Conservation (phyloP, 2,888 invertebrate genomes). For the Actias luna region DNA sequence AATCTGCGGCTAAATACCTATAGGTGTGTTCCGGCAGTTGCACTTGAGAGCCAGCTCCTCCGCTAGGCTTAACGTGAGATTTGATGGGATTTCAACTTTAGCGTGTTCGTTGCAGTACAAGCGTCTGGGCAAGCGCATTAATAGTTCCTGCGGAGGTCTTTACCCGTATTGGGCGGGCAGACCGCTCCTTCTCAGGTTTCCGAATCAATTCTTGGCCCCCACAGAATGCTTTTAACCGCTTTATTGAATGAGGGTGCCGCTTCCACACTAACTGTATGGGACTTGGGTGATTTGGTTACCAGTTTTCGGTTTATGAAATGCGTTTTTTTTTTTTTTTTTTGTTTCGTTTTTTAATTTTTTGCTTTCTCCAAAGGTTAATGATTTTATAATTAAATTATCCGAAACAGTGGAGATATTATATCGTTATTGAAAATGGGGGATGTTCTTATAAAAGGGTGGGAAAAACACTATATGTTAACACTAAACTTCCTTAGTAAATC, state of each 20-base stretch:
- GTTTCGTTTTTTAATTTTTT: neutral
- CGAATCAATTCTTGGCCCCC: conserved; percentile 12
- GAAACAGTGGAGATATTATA: no score
- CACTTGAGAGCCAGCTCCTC: no score
- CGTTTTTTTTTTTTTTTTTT: neutral
- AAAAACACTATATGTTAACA: no score
- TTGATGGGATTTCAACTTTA: conserved; percentile 39
- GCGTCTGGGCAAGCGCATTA: conserved; percentile 79
- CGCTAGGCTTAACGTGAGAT: no score
- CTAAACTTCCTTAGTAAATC: no score
- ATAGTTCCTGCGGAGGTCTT: conserved; percentile 32
- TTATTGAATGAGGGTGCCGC: conserved; percentile 58
- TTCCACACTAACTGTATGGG: conserved; percentile 37
- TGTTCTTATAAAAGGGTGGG: neutral
- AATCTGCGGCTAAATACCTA: no score
- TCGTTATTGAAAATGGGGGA: neutral
- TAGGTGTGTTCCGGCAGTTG: no score
- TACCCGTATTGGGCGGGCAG: neutral
- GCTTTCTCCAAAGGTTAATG: neutral
- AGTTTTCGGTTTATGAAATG: neutral
- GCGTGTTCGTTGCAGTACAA: conserved; percentile 78
- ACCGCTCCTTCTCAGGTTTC: conserved; percentile 14
- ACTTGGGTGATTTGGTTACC: conserved; percentile 4
- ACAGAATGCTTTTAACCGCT: conserved; percentile 37
- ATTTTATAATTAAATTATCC: no score